These are phyloP conservation scores for Epiperipatus broadwayi DNA, from an alignment of 2,888 invertebrate genomes.

Conservation along the genomic window DNA sequence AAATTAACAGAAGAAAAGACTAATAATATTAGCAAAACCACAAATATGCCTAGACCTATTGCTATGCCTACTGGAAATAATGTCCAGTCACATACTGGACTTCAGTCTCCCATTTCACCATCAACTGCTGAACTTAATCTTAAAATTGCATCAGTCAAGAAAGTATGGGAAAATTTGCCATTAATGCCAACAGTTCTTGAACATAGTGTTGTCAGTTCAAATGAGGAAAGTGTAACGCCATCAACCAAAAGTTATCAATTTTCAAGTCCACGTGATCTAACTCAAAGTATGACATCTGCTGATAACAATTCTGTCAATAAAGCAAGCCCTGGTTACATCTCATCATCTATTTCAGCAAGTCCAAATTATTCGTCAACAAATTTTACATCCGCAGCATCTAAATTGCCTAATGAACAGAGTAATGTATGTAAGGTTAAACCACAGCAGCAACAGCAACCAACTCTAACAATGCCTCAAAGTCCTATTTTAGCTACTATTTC, in stretches of 20 bases:
- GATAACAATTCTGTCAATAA: no score
- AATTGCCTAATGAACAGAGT: slow-evolving; percentile 20
- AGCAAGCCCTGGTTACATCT: no score
- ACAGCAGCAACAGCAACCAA: slow-evolving; percentile 43
- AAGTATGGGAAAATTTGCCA: slow-evolving; percentile 35
- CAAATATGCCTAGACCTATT: slow-evolving; percentile 19
- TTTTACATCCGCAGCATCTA: background rate
- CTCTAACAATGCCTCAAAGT: no score
- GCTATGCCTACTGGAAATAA: slow-evolving; percentile 15
- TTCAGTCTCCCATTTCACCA: slow-evolving; percentile 51
- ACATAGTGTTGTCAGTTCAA: slow-evolving; percentile 18
- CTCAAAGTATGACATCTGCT: no score
- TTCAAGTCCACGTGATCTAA: no score
- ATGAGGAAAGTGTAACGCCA: no score
- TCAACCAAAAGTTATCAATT: no score
- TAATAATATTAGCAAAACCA: slow-evolving; percentile 33
- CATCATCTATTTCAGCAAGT: no score
- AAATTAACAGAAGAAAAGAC: slow-evolving; percentile 24
- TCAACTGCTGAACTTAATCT: slow-evolving; percentile 74
- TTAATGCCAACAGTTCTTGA: slow-evolving; percentile 27
- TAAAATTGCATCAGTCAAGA: slow-evolving; percentile 84
- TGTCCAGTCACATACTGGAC: slow-evolving; percentile 29
- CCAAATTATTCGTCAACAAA: slow-evolving; percentile 8
- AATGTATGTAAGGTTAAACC: slow-evolving; percentile 49
- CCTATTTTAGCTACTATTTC: no score